These are phyloP conservation scores for Rhagoletis pomonella DNA, from an alignment of 1,140 invertebrate species.

Conservation along the genomic window DNA sequence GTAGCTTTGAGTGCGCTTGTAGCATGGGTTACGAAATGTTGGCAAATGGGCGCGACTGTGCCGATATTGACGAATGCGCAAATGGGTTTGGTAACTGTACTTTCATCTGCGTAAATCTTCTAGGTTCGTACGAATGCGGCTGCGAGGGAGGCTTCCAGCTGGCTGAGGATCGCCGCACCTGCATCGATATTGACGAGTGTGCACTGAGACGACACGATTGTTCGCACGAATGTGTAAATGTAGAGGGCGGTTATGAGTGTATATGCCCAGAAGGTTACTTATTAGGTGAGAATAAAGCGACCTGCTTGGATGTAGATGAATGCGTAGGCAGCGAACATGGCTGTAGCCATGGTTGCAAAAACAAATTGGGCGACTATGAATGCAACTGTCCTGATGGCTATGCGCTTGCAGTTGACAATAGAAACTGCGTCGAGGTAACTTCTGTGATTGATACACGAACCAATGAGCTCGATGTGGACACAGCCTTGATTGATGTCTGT, in stretches of 20 bases:
- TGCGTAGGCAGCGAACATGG: slow-evolving; percentile 74
- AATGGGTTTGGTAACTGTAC: slow-evolving; percentile 81
- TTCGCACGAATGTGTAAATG: slow-evolving; percentile 79
- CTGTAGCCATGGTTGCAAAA: slow-evolving; percentile 79
- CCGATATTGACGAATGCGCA: slow-evolving; percentile 88
- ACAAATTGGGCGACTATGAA: slow-evolving; percentile 79
- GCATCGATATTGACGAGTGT: slow-evolving; percentile 78
- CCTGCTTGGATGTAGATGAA: slow-evolving; percentile 79
- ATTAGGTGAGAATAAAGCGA: slow-evolving; percentile 74
- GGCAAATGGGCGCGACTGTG: slow-evolving; percentile 84
- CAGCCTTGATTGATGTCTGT: slow-evolving; percentile 83
- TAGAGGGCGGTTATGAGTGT: slow-evolving; percentile 82
- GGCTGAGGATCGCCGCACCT: slow-evolving; percentile 76
- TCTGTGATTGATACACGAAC: slow-evolving; percentile 76
- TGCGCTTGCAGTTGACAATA: slow-evolving; percentile 81
- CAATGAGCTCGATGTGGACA: slow-evolving; percentile 77
- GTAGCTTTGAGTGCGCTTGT: slow-evolving; percentile 86
- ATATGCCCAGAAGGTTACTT: slow-evolving; percentile 86
- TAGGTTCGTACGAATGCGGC: slow-evolving; percentile 86
- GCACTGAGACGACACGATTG: slow-evolving; percentile 75
- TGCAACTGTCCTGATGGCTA: slow-evolving; percentile 90
- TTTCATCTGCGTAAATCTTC: slow-evolving; percentile 87
- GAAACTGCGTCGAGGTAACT: slow-evolving; percentile 81
- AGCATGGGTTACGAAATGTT: slow-evolving; percentile 86
- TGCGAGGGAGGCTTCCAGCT: slow-evolving; percentile 80